These are phyloP conservation scores for Echinometra lucunter DNA, from an alignment of 53 echinoderm and acorn worm genomes.

Conservation along the genomic window DNA sequence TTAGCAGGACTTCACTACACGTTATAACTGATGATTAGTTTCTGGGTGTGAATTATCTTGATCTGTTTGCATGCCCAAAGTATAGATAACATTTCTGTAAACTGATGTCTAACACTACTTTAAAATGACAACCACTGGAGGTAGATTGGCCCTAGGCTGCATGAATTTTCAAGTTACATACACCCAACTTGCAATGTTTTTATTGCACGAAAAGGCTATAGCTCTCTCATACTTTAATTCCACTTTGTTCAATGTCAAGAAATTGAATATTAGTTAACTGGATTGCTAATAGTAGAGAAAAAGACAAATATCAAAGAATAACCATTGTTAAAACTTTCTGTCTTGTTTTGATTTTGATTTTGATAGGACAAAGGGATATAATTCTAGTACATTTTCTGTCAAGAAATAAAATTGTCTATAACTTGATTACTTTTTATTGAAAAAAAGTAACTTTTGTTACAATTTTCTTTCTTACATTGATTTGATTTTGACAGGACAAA, in stretches of 20 bases:
- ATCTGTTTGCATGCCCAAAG: background rate
- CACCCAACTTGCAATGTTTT: too few relatives aligned
- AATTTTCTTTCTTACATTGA: background rate
- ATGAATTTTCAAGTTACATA: background rate
- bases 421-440: background rate
- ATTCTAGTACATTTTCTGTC: background rate
- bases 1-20: background rate
- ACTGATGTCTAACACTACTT: too few relatives aligned
- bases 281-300: too few relatives aligned
- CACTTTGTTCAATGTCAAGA: too few relatives aligned
- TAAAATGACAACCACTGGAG: background rate
- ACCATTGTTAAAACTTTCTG: too few relatives aligned
- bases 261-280: too few relatives aligned
- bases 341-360: too few relatives aligned
- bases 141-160: background rate
- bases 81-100: background rate
- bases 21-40: background rate
- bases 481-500: slow-evolving; percentile 82
- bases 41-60: background rate
- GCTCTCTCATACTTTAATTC: too few relatives aligned
- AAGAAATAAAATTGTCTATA: background rate
- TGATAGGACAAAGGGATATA: too few relatives aligned
- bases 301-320: too few relatives aligned
- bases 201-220: too few relatives aligned
- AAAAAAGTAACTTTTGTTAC: background rate